Conservation (phyloP, 2,888 invertebrate genomes). For the Erebia epiphron region DNA sequence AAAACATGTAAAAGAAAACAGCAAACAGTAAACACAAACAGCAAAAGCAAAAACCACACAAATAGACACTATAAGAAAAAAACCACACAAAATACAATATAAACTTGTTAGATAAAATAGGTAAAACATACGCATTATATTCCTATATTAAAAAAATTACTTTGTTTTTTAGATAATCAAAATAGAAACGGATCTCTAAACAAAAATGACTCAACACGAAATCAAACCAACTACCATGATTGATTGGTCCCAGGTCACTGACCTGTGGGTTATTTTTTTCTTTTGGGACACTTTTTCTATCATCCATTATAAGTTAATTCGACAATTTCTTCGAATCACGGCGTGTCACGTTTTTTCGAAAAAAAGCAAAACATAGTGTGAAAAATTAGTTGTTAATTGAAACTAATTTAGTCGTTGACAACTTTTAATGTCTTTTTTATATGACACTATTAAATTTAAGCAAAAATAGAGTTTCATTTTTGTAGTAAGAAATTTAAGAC, state of each 20-base stretch:
- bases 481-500: too few relatives aligned
- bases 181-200: conserved; percentile 4
- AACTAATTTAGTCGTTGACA: not conserved
- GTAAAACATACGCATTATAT: too few relatives aligned
- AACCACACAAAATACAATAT: too few relatives aligned
- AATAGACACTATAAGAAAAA: not conserved
- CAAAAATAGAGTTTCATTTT: too few relatives aligned
- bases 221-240: conserved; percentile 5
- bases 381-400: not conserved
- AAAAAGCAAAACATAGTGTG: not conserved
- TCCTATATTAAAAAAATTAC: not conserved
- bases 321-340: conserved; percentile 7
- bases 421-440: too few relatives aligned
- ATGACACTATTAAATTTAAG: too few relatives aligned
- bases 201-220: conserved; percentile 12
- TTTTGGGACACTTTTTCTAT: conserved; percentile 11
- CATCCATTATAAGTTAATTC: conserved; percentile 15
- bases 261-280: conserved; percentile 1
- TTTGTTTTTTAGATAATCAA: not conserved
- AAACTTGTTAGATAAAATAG: too few relatives aligned
- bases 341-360: not conserved
- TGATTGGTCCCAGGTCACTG: conserved; percentile 12
- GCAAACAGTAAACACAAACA: not conserved
- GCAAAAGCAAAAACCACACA: not conserved
- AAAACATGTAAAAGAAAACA: not conserved